Base-by-base conservation (phyloP, 2,888 invertebrate species). In the Apodemia mormo region DNA sequence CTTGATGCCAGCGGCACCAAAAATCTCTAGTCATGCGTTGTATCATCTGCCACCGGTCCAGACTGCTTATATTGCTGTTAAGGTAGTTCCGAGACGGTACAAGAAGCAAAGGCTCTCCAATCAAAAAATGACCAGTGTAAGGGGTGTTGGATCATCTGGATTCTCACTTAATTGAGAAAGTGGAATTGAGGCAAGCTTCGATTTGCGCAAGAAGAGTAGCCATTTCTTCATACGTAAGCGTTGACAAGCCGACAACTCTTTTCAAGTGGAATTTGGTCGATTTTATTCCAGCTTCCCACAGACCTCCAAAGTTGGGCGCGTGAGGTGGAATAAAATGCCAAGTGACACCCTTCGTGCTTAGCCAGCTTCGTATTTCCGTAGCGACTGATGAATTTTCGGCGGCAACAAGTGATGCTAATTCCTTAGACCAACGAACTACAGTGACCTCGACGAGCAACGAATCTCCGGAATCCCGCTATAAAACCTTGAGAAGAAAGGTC, bases 251-350 rank as follows among this genome's bases (percentile, higher is more conserved):
- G 5, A 76, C 66, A 0, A 70, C 66, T 14, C 74, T 45, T 29
- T 43, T 71, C 1, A 73, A 29, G 43, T 77, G 77, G 12, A 64
- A 37, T 37, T 76, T 76, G 1, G 68, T 61, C 5, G 70, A 75
- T 12, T 68, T 72, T 7, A 79, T 70, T 6, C 74, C 76, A 9
- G 76, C 73, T 65, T 79, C 78, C 78, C 77, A 79, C 5, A 77
- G 52, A 22, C 77, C 74, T 1, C 76, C 76, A 66, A 75, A 76
- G 49, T 76, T 75, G 10, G 75, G 76, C 33, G 71, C 67, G 12
- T 67, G 72, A 9, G 77, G 74, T 45, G 77, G 76, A 37, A 76
- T 77, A 37, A 74, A 77, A 64, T 75, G 72, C 75, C 74, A 76
- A 52, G 5, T 14, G 1, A 52, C 52, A 14, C 52, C 52, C 14